Base-by-base conservation (phyloP, 2,113 vertebrate genomes). In the Coptodon bakossiorum region DNA sequence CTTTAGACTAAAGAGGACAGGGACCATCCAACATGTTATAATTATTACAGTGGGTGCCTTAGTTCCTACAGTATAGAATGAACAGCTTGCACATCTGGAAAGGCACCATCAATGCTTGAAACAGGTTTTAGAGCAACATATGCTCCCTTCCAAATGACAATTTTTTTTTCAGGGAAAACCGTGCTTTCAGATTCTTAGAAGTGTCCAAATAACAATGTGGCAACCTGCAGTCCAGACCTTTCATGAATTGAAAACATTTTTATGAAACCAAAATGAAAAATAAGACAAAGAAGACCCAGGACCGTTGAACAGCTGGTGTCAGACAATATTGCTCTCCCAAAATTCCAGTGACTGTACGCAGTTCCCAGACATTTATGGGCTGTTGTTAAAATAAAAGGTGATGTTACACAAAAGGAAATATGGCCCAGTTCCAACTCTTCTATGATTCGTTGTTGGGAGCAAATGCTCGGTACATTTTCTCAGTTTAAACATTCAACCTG, bases 311-410 rank as follows among this genome's bases (percentile, higher is more conserved):
- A 27, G 38, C 63, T 40, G 11, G 36, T 40, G 11, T 68, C 36
- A 40, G 63, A 40, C 66, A 71, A 71, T 40, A 71, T 71, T 71
- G n/a, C 36, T 43, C 36, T 71, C 63, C 36, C n/a, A 71, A 14
- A 43, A 24, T 40, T 43, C 38, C 38, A 43, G n/a, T 43, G 22
- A 45, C 38, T 43, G 13, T 45, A 16, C 0, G 22, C 66, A 43
- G 66, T 43, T 71, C 38, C 38, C 66, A 45, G 22, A 45, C n/a
- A 43, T 71, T 43, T 71, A 43, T 43, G 2, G n/a, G 22, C 5
- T 73, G 22, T 73, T 73, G 8, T 27, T 73, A 45, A 71, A 43
- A 71, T 43, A 9, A 6, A 73, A 45, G 7, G 13, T 16, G 66
- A 71, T 27, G 38, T 43, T 71, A 27, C 38, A 71, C 12, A 43